Percentiles rank a stretch among this genome's conserved stretches.
Evolutionary conservation across 1,140 invertebrate species (phyloP).

Genomic region (Dendrolimus punctatus): DNA sequence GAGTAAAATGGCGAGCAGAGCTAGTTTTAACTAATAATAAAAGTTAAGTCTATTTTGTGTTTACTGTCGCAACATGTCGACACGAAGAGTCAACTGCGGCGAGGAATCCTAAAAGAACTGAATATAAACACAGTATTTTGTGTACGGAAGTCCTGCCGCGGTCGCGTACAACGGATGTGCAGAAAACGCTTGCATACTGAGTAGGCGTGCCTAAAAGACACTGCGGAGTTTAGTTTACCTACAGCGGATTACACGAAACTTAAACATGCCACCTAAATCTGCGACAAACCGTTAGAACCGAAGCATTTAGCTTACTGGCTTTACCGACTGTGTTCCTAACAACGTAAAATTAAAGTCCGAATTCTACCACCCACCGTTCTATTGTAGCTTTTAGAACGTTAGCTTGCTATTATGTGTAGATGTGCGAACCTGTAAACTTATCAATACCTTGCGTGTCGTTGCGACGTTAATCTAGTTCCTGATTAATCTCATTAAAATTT

Average conservation of each 20-base stretch:
- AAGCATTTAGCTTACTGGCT: slow-evolving; percentile 34
- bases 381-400: slow-evolving; percentile 8
- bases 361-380: slow-evolving; percentile 5
- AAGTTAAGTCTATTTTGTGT: slow-evolving; percentile 44
- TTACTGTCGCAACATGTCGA: slow-evolving; percentile 45
- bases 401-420: not conserved
- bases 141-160: slow-evolving; percentile 63
- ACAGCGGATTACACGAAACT: slow-evolving; percentile 61
- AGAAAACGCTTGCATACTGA: slow-evolving; percentile 68
- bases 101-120: slow-evolving; percentile 63
- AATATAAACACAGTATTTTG: slow-evolving; percentile 65
- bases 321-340: slow-evolving; percentile 21
- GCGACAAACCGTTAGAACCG: slow-evolving; percentile 42
- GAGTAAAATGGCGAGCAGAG: no score
- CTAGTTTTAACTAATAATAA: slow-evolving; percentile 20
- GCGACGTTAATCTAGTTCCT: slow-evolving; percentile 18
- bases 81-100: slow-evolving; percentile 55
- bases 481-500: slow-evolving; percentile 57
- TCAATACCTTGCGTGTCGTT: not conserved
- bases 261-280: slow-evolving; percentile 59
- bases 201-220: slow-evolving; percentile 67
- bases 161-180: slow-evolving; percentile 64
- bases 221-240: slow-evolving; percentile 60
- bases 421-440: not conserved
- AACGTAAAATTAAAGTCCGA: slow-evolving; percentile 15